phyloP scores from a whole-genome alignment of 2,888 invertebrate genomes.

The Polylopha cassiicola region DNA sequence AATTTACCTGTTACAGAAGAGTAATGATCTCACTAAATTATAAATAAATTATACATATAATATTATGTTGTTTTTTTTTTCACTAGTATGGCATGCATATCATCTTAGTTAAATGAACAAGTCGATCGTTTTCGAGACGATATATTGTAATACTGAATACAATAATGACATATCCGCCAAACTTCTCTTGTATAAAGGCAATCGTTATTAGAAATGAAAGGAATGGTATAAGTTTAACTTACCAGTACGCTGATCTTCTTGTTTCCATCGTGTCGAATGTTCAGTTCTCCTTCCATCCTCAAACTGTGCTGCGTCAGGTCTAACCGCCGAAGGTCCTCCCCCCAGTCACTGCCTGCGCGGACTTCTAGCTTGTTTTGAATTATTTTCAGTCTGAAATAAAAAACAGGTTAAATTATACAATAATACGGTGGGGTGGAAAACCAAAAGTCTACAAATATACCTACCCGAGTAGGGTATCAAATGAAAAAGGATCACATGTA shows the following conservation, averaged over 20 bases:
- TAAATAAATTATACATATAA: no score
- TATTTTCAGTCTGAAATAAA: constrained; percentile 46
- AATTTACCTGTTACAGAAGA: no score
- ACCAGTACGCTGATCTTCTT: constrained; percentile 62
- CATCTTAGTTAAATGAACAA: no score
- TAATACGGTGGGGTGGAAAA: not conserved
- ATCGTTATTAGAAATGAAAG: no score
- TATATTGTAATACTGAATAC: not conserved
- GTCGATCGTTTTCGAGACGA: no score
- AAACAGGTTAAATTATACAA: not conserved
- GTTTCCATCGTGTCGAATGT: constrained; percentile 52
- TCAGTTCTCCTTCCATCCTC: constrained; percentile 55
- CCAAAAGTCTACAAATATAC: no score
- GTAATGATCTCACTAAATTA: no score
- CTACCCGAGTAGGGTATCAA: no score
- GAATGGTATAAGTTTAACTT: constrained; percentile 26
- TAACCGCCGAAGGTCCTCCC: constrained; percentile 55
- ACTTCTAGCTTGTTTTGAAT: constrained; percentile 67
- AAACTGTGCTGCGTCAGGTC: constrained; percentile 48
- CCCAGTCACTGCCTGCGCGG: constrained; percentile 48
- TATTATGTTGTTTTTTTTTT: no score
- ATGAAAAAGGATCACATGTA: no score
- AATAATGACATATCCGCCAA: not conserved
- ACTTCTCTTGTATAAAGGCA: not conserved
- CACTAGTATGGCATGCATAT: no score